Percentiles rank a stretch among this genome's conserved stretches.
These are phyloP conservation scores for Odontothrips loti DNA, from an alignment of 2,888 invertebrate genomes.

Conservation along the genomic window DNA sequence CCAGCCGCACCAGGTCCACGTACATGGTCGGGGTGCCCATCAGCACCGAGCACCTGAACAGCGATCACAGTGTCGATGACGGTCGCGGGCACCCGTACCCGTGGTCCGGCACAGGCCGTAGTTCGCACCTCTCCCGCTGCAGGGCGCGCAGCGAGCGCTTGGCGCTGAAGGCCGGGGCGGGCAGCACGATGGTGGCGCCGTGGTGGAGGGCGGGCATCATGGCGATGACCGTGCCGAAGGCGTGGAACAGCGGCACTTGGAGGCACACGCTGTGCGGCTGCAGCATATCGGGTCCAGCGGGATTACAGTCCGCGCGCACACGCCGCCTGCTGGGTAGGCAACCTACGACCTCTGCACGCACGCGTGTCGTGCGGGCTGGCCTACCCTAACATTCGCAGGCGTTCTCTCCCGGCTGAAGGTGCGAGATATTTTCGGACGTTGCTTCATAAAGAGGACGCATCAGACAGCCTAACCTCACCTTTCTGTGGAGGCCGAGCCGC, in stretches of 20 bases:
- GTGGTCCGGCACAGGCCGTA: too few species aligned
- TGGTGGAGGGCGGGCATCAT: slow-evolving; percentile 56
- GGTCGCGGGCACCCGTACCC: too few species aligned
- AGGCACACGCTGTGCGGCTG: slow-evolving; percentile 45
- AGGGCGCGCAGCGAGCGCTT: slow-evolving; percentile 60
- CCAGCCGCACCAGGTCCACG: slow-evolving; percentile 62
- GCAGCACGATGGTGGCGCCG: slow-evolving; percentile 60
- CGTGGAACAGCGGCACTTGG: slow-evolving; percentile 78
- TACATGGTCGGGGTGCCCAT: slow-evolving; percentile 86
- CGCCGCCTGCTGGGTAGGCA: too few species aligned
- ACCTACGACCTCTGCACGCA: too few species aligned
- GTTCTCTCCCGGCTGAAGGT: too few species aligned
- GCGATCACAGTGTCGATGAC: too few species aligned
- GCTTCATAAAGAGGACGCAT: too few species aligned
- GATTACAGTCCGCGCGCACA: too few species aligned
- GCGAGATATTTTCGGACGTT: too few species aligned
- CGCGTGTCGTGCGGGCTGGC: too few species aligned
- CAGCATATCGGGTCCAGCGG: background rate
- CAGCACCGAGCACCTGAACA: slow-evolving; percentile 65
- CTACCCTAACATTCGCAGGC: too few species aligned
- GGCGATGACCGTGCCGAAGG: slow-evolving; percentile 66
- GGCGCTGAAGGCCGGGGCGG: slow-evolving; percentile 58
- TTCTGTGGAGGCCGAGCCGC: background rate
- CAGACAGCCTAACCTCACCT: background rate
- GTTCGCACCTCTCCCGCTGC: slow-evolving; percentile 59